Evolutionary conservation across 2,113 vertebrate genomes (phyloP), one percentile per base, ranked within the genome.

Genomic region (Sigmodon hispidus): DNA sequence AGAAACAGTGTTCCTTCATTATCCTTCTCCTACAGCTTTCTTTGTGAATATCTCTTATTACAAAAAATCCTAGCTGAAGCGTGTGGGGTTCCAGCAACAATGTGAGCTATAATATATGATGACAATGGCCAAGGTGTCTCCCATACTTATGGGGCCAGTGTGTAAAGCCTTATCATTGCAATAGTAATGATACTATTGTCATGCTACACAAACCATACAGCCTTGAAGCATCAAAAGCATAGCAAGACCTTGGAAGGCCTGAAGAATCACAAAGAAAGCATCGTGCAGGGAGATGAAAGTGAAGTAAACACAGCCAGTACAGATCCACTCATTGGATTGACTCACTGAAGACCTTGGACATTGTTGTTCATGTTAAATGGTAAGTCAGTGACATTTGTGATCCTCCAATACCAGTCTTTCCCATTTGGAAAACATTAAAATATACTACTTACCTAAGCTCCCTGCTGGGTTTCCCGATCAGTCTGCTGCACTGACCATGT

Each of bases 401-500:
- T 8, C n/a, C 48, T 59, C 45, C n/a, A 16, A 24, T 34, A 26
- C 65, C 75, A 57, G 19, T 9, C 34, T 76, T 10, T 29, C 29
- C 34, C 72, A 17, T 92, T 76, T 85, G 70, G 73, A 22, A 65
- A 29, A 72, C 57, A 86, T 50, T 26, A 50, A 67, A 72, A 59
- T n/a, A 2, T 70, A 1, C 34, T 29, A 12, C n/a, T 45, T 45
- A 76, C 31, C 36, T 45, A 34, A 24, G 19, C 31, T 50, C 52
- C 76, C 61, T 34, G 11, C 91, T 57, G 45, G 50, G 31, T 10
- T 61, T 70, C 36, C 36, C 57, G 45, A 5, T 8, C 29, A 43
- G 24, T 57, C 52, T 16, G 0, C 22, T 75, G 36, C 31, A 31
- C 34, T 0, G 5, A 13, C 48, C 36, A 3, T 2, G n/a, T 50